Conservation (phyloP, 2,888 invertebrate species). For the Glyphotaelius pellucidus region DNA sequence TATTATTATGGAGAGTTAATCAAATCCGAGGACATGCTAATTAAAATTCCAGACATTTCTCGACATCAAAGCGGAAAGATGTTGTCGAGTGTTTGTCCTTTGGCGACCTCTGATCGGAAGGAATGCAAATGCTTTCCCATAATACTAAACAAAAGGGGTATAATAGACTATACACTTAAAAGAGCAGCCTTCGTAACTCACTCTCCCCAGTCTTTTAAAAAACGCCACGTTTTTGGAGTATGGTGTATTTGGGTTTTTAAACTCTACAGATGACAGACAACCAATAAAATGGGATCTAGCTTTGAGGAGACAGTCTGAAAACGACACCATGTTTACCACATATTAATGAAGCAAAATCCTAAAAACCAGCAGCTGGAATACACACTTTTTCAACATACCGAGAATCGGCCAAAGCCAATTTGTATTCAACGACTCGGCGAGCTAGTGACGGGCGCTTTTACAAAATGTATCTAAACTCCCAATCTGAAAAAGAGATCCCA, state of each 20-base stretch:
- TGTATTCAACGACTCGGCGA: conserved; percentile 2
- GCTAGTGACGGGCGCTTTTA: neutral
- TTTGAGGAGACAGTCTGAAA: neutral
- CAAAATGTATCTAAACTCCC: conserved; percentile 8
- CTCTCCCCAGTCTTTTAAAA: neutral
- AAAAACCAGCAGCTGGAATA: neutral
- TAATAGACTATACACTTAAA: neutral
- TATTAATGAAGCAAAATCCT: conserved; percentile 2
- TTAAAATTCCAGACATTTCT: conserved; percentile 48
- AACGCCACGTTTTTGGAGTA: neutral
- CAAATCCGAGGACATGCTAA: conserved; percentile 32
- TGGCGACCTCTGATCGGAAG: conserved; percentile 26
- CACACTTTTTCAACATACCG: neutral
- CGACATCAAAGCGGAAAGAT: conserved; percentile 9
- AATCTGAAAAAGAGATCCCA: conserved; percentile 7
- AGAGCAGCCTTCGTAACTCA: neutral
- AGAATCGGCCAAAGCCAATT: neutral
- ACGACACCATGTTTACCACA: neutral
- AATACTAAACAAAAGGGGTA: neutral
- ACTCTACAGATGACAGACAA: neutral
- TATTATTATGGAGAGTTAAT: conserved; percentile 25
- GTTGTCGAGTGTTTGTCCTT: conserved; percentile 8
- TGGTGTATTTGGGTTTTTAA: neutral
- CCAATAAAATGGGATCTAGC: neutral
- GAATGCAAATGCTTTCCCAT: conserved; percentile 5